Base-by-base conservation (phyloP, 2,888 invertebrate species). In the Trachelus tabidus region DNA sequence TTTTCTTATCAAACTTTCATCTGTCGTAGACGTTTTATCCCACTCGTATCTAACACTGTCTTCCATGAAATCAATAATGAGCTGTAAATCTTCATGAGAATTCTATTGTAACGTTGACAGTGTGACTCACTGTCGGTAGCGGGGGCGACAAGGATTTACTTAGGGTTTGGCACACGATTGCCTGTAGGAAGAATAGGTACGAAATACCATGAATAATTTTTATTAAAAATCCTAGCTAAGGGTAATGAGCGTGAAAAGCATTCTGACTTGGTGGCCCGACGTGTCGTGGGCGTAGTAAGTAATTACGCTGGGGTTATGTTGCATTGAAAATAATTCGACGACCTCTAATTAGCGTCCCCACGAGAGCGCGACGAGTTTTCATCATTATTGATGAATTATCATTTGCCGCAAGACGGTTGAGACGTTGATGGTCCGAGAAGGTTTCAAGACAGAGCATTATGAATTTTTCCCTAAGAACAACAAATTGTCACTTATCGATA, bases 231-330 rank as follows among this genome's bases (percentile, higher is more conserved):
- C 88, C 87, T 87, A 89, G 89, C 89, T 87, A 90, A 89, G 89
- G 89, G 89, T 90, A 90, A 90, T 90, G 90, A 90, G 90, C 90
- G 87, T 89, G 90, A 90, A 89, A 89, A 89, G 88, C 87, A 85
- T 87, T 88, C 86, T 86, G 76, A 85, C 86, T 87, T 85, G 85
- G 86, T 86, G 86, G 86, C 84, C 84, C 81, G 82, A 76, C 76
- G 80, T 56, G 23, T 56, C 82, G 82, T 82, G 81, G 82, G 81
- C 81, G 81, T 81, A 83, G 75, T 23, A 56, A 56, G 56, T 56
- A 56, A 56, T 56, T 56, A 56, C 56, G 56, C 2, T 23, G 6
- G 9, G 56, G 6, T 56, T 56, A 56, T 9, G 6, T 56, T 56
- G 15, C 56, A 56, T 23, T 56, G 23, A 71, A 71, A 71, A 71